Percentiles rank a stretch among this genome's conserved stretches.
Conservation (phyloP, 2,888 invertebrate species). For the Lasiommata megera region DNA sequence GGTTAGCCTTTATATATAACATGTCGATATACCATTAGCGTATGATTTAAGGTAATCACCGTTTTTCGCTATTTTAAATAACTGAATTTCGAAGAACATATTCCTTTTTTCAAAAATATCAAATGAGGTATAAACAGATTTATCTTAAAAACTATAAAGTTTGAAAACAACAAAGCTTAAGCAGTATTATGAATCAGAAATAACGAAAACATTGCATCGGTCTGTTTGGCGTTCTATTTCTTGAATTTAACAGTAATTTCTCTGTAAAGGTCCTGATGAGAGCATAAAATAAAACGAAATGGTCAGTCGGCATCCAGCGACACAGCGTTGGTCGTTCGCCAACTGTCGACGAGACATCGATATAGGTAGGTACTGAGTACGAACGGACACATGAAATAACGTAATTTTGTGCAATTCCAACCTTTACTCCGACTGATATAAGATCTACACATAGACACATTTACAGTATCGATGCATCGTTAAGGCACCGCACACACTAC, state of each 20-base stretch:
- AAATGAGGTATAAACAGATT: no score
- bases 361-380: constrained; percentile 23
- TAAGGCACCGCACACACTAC: constrained; percentile 26
- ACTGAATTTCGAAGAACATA: no score
- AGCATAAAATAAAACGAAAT: constrained; percentile 73
- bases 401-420: constrained; percentile 12
- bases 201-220: constrained; percentile 20
- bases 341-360: constrained; percentile 50
- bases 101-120: no score
- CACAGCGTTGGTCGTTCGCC: constrained; percentile 70
- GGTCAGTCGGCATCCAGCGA: constrained; percentile 57
- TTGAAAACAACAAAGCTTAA: background rate
- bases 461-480: constrained; percentile 27
- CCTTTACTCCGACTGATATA: constrained; percentile 14
- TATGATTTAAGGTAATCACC: no score
- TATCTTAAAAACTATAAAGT: constrained; percentile 42
- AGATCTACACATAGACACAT: constrained; percentile 8
- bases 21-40: no score
- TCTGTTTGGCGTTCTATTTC: constrained; percentile 37
- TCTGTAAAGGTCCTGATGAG: constrained; percentile 67
- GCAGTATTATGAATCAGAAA: constrained; percentile 17
- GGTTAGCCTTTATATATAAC: no score
- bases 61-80: no score
- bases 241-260: constrained; percentile 48
- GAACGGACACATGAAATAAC: constrained; percentile 13